Percentiles rank a stretch among this genome's conserved stretches.
These are phyloP conservation scores for Redunca redunca DNA, from an alignment of 2,113 vertebrate genomes.

Conservation along the genomic window DNA sequence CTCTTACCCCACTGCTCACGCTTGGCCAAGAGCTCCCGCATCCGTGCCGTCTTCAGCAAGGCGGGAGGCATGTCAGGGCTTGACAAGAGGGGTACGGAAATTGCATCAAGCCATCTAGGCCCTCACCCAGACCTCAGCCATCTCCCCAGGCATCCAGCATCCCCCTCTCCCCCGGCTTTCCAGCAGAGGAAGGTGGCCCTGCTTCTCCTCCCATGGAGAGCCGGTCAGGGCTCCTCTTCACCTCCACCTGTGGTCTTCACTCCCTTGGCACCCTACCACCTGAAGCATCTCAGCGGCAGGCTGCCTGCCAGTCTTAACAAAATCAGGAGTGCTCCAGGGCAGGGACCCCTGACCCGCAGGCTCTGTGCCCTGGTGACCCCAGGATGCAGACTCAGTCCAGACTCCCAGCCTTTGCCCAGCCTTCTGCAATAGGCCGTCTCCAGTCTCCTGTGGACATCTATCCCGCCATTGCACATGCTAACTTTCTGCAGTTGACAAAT, in stretches of 20 bases:
- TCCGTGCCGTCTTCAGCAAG: slow-evolving; percentile 75
- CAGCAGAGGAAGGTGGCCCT: neutral
- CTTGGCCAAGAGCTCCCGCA: slow-evolving; percentile 75
- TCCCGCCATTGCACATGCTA: accelerated
- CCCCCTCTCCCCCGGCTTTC: accelerated
- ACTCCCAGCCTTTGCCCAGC: neutral
- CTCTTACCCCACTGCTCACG: slow-evolving; percentile 82
- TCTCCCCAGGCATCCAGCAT: accelerated
- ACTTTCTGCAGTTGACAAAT: neutral
- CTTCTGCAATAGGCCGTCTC: neutral
- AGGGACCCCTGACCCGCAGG: neutral
- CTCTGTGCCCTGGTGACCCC: neutral
- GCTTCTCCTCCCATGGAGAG: neutral
- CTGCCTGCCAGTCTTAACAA: neutral
- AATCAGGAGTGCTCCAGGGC: neutral
- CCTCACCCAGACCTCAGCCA: neutral
- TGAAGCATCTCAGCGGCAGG: neutral
- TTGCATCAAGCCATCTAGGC: accelerated
- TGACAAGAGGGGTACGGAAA: neutral
- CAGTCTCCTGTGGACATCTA: neutral
- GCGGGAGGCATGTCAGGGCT: slow-evolving; percentile 55
- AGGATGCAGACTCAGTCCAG: neutral
- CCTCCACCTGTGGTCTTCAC: neutral
- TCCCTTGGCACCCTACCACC: neutral
- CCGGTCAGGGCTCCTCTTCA: neutral